Conservation (phyloP, 2,113 vertebrate genomes). For the Mustela lutreola region DNA sequence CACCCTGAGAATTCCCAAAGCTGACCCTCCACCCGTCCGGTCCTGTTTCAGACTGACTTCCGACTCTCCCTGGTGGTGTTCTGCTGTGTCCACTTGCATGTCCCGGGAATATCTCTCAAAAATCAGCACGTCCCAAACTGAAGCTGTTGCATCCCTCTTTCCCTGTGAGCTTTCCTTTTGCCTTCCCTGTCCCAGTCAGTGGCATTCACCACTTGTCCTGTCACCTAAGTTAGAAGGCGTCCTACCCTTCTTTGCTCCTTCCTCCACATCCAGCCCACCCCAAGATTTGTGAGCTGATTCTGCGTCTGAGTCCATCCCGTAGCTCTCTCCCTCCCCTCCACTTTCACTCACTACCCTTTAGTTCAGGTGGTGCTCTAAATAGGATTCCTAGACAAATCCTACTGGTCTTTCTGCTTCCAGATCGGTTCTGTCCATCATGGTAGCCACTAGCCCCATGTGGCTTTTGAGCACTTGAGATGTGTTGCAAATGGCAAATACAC, state of each 20-base stretch:
- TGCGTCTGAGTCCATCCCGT: not conserved
- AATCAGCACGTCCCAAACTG: not conserved
- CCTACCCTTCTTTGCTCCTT: not conserved
- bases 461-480: not conserved
- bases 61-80: not conserved
- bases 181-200: not conserved
- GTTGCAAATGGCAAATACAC: not conserved
- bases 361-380: not conserved
- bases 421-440: not conserved
- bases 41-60: not conserved
- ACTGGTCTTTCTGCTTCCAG: not conserved
- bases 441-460: not conserved
- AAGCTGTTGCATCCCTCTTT: not conserved
- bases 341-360: not conserved
- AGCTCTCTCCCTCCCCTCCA: not conserved
- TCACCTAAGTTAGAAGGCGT: not conserved
- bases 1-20: not conserved
- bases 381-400: slow-evolving; percentile 1
- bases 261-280: not conserved
- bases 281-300: not conserved
- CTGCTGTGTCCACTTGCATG: not conserved
- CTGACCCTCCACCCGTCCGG: not conserved
- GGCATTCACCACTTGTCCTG: not conserved
- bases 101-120: not conserved
- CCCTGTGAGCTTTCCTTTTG: not conserved